phyloP scores from a whole-genome alignment of 1,140 invertebrate species.

The Agrilus planipennis region DNA sequence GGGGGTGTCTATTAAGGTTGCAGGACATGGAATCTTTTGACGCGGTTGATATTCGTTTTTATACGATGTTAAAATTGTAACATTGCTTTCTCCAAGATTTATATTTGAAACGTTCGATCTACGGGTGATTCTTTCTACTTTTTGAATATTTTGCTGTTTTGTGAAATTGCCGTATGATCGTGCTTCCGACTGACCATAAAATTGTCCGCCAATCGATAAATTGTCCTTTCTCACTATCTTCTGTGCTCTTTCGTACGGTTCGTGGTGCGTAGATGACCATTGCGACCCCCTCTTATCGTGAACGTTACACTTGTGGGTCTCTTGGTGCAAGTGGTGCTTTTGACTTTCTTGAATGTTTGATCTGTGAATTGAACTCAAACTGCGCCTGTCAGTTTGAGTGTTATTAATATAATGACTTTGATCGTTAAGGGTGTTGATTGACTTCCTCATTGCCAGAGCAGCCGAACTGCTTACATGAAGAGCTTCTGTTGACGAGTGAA shows the following conservation, averaged over 20 bases:
- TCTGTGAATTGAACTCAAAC: constrained; percentile 62
- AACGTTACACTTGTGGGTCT: too few species aligned
- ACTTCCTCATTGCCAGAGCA: constrained; percentile 64
- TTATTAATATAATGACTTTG: constrained; percentile 52
- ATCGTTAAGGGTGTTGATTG: constrained; percentile 62
- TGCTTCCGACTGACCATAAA: constrained; percentile 53
- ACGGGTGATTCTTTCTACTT: constrained; percentile 41
- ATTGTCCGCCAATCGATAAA: constrained; percentile 53
- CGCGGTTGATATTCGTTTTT: constrained; percentile 61
- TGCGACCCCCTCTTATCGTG: constrained; percentile 32
- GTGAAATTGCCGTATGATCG: constrained; percentile 56
- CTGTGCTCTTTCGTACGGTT: constrained; percentile 39
- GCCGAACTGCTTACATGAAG: constrained; percentile 47
- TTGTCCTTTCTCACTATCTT: constrained; percentile 48
- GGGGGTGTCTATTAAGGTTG: constrained; percentile 57
- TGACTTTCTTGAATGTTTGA: constrained; percentile 35
- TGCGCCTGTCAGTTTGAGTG: constrained; percentile 54
- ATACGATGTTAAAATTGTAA: constrained; percentile 49
- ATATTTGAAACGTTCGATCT: constrained; percentile 59
- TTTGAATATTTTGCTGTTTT: constrained; percentile 37
- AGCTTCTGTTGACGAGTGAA: constrained; percentile 40
- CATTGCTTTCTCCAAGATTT: constrained; percentile 49
- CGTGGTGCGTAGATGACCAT: constrained; percentile 34
- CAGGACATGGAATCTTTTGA: constrained; percentile 63
- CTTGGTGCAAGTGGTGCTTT: too few species aligned